Conservation (phyloP, 2,113 vertebrate genomes). For the Prinia subflava region DNA sequence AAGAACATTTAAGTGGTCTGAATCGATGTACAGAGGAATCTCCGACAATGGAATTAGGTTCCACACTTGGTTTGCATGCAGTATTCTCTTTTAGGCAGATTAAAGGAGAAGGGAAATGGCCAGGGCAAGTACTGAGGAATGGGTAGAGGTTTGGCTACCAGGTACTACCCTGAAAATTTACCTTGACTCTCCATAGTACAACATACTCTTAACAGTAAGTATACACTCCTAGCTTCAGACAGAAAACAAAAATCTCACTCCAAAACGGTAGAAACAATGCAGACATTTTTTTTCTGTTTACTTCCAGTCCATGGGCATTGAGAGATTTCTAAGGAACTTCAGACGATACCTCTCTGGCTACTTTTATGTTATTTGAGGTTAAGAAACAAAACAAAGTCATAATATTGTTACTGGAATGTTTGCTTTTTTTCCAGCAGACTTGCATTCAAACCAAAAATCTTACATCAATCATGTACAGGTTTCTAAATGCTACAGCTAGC, state of each 20-base stretch:
- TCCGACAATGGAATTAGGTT: conserved; percentile 5
- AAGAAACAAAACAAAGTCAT: conserved; percentile 25
- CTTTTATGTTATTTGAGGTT: conserved; percentile 63
- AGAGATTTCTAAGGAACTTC: conserved; percentile 51
- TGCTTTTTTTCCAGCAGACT: conserved; percentile 41
- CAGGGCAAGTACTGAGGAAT: conserved; percentile 30
- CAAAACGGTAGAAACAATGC: conserved; percentile 52
- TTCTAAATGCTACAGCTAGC: conserved; percentile 52
- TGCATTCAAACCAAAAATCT: conserved; percentile 50
- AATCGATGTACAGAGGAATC: conserved; percentile 53
- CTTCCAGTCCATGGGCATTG: conserved; percentile 73
- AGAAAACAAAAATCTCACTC: conserved; percentile 39
- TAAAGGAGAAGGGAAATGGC: conserved; percentile 42
- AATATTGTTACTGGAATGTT: conserved; percentile 4
- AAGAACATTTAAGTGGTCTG: conserved; percentile 44
- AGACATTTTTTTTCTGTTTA: conserved; percentile 64
- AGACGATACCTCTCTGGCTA: conserved; percentile 64
- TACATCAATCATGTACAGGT: conserved; percentile 19
- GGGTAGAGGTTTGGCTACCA: conserved; percentile 54
- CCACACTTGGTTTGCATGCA: conserved; percentile 48
- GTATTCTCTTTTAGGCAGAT: conserved; percentile 60
- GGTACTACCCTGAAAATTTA: conserved; percentile 42
- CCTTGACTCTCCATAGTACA: conserved; percentile 38
- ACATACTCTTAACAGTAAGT: conserved; percentile 65
- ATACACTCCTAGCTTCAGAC: conserved; percentile 40